phyloP scores from a whole-genome alignment of 2,888 invertebrate genomes.

The Rhaphigaster nebulosa region DNA sequence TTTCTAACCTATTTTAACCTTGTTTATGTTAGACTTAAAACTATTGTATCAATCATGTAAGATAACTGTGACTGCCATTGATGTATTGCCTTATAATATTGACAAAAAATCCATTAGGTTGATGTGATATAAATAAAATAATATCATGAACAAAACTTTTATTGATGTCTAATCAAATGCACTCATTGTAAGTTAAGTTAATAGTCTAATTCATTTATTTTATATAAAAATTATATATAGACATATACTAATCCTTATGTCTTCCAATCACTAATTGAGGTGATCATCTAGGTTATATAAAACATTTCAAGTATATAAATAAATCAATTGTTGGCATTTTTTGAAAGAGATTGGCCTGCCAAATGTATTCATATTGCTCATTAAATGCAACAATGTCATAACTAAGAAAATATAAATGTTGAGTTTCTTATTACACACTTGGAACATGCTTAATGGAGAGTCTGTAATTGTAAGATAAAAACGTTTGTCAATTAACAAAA shows the following conservation, averaged over 20 bases:
- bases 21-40: conserved; percentile 29
- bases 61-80: conserved; percentile 46
- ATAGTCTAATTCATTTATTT: not conserved
- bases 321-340: not conserved
- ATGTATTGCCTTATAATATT: conserved; percentile 46
- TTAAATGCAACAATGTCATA: not conserved
- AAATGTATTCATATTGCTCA: conserved; percentile 1
- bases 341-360: not conserved
- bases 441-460: not conserved
- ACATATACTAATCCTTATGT: not conserved
- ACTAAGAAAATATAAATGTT: not conserved
- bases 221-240: not conserved
- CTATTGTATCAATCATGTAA: conserved; percentile 48
- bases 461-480: not conserved
- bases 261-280: not conserved
- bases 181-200: conserved; percentile 45
- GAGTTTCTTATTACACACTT: not conserved
- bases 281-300: not conserved
- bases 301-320: not conserved
- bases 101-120: conserved; percentile 42
- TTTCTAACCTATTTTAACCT: conserved; percentile 40
- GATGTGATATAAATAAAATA: conserved; percentile 48
- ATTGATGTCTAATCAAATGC: conserved; percentile 27
- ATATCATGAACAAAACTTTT: conserved; percentile 36
- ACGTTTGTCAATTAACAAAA: not conserved